Percentiles rank a stretch among this genome's conserved stretches.
Conservation (phyloP, 2,113 vertebrate species). For the Microcebus murinus region DNA sequence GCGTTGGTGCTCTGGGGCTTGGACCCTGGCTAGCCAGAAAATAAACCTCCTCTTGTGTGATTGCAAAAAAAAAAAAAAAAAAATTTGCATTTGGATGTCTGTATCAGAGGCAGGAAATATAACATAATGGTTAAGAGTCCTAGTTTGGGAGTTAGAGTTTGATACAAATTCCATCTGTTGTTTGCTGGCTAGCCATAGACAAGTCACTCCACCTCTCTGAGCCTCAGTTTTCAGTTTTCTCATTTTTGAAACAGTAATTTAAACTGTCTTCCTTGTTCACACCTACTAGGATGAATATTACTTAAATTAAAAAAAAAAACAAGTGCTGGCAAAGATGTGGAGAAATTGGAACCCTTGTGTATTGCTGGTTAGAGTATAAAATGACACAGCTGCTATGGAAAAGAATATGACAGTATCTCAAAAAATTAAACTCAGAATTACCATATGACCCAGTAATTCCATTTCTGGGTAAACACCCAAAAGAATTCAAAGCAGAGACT, state of each 20-base stretch:
- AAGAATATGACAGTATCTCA: background rate
- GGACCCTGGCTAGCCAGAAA: no score
- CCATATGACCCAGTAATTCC: background rate
- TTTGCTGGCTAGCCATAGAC: background rate
- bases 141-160: background rate
- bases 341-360: background rate
- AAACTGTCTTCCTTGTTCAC: background rate
- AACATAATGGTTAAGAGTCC: background rate
- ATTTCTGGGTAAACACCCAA: background rate
- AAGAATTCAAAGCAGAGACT: background rate
- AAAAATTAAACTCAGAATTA: slow-evolving; percentile 17
- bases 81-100: slow-evolving; percentile 42
- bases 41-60: no score
- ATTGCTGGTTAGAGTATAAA: background rate
- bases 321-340: background rate
- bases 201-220: background rate
- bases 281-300: background rate
- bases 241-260: background rate
- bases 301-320: no score
- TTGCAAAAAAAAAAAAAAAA: background rate
- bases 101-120: slow-evolving; percentile 38
- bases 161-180: slow-evolving; percentile 23
- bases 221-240: slow-evolving; percentile 40
- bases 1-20: no score
- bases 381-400: background rate